A percentile compares a stretch with the other conserved stretches of the same genome.
These are phyloP conservation scores for Sinocyclocheilus anshuiensis DNA, from an alignment of 2,113 vertebrate genomes.

Conservation along the genomic window DNA sequence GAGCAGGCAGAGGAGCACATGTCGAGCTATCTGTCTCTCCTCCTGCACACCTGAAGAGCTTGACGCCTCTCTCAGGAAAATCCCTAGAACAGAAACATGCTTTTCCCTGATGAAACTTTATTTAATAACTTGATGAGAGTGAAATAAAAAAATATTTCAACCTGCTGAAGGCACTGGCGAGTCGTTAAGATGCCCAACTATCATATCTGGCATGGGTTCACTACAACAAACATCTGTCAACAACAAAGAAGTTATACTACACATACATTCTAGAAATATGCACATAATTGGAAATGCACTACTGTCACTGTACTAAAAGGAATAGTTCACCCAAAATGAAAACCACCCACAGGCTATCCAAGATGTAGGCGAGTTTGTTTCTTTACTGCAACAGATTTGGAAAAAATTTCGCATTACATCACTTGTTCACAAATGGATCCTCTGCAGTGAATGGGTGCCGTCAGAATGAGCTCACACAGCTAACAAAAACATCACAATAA, in stretches of 20 bases:
- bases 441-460: too few relatives aligned
- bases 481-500: too few relatives aligned
- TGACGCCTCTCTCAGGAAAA: constrained; percentile 60
- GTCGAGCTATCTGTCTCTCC: constrained; percentile 87
- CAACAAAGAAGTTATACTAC: constrained; percentile 9
- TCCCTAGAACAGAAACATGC: constrained; percentile 21
- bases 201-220: constrained; percentile 72
- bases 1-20: constrained; percentile 90
- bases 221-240: constrained; percentile 63
- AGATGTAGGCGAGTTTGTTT: too few relatives aligned
- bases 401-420: too few relatives aligned
- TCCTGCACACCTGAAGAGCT: constrained; percentile 79
- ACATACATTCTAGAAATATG: constrained; percentile 5
- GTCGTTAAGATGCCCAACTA: constrained; percentile 66
- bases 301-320: not conserved
- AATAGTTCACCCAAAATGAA: not conserved
- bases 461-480: too few relatives aligned
- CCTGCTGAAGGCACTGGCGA: constrained; percentile 77
- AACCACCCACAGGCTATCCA: not conserved
- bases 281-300: not conserved
- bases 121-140: not conserved
- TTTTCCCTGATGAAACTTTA: not conserved
- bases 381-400: too few relatives aligned
- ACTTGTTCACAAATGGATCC: too few relatives aligned
- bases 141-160: constrained; percentile 37